Evolutionary conservation across 2,113 vertebrate genomes (phyloP), one percentile per base, ranked within the genome.

Genomic region (Daphoenositta chrysoptera): DNA sequence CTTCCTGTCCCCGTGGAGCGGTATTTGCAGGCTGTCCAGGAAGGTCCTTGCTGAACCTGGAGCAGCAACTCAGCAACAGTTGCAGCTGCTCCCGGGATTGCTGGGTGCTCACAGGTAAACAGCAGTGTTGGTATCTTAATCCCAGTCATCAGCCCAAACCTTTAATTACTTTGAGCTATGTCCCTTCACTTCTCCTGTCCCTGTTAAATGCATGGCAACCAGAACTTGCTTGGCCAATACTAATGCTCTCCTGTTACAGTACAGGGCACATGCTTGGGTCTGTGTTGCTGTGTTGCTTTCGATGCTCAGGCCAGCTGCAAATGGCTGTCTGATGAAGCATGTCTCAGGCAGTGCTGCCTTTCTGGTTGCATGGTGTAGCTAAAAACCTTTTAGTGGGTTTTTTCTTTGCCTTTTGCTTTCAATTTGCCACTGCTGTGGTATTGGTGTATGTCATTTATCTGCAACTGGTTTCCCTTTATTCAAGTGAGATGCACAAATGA

Each of bases 381-480:
- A 39, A 54, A 93, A 79, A 28, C 17, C 16, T 54, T 61, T 39
- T 40, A 37, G 40, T 45, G 22, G 33, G 26, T 17, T 91, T 89
- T 48, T 86, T 60, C 50, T 66, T 64, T 75, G 30, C 53, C 33
- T 91, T 91, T 63, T 54, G 15, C 54, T 93, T 68, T 89, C 15
- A 20, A 11, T 85, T 95, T 87, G 39, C 53, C 3, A 1, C 37
- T 33, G 11, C 65, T 4, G 6, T 40, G 31, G 18, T 69, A 14
- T 75, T 50, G 22, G 26, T 83, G 28, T 14, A 16, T 64, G 58
- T n/a, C 20, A 11, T 5, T 61, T 37, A 44, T n/a, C 85, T 76
- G 54, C 64, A 80, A 18, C 87, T 77, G 42, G 31, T 75, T 94
- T 95, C 77, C 37, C 76, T 94, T 93, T 71, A 78, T 82, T 85